phyloP scores from a whole-genome alignment of 2,113 vertebrate genomes.

The Pomatostomus ruficeps region DNA sequence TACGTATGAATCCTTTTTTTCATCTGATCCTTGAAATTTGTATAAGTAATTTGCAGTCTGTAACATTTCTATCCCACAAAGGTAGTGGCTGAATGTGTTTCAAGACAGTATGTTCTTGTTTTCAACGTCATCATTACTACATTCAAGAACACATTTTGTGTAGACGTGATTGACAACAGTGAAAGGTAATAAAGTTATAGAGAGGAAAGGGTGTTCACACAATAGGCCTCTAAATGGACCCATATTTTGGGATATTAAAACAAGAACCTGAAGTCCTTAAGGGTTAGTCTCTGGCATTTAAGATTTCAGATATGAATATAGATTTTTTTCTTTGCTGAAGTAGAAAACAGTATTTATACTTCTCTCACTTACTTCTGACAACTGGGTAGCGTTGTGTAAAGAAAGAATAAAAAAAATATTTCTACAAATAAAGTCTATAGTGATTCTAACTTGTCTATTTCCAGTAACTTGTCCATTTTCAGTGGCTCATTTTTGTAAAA shows the following conservation, averaged over 20 bases:
- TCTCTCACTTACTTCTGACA: background rate
- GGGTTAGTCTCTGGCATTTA: background rate
- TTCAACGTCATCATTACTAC: background rate
- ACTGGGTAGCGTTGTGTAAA: background rate
- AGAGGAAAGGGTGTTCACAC: background rate
- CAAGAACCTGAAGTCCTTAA: background rate
- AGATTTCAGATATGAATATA: background rate
- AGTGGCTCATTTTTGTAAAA: background rate
- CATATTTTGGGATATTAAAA: background rate
- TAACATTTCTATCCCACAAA: background rate
- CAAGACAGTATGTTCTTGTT: background rate
- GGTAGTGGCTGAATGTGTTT: background rate
- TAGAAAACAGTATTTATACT: background rate
- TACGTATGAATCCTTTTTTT: background rate
- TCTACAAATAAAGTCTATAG: background rate
- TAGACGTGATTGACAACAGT: background rate
- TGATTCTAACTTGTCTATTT: background rate
- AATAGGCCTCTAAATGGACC: background rate
- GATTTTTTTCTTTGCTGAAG: background rate
- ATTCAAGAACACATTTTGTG: background rate
- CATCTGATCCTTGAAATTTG: background rate
- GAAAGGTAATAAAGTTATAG: background rate
- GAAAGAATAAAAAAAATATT: background rate
- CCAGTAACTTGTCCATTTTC: background rate
- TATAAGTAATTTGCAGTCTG: background rate